Base-by-base conservation (phyloP, 1,140 invertebrate genomes). In the Apis laboriosa region DNA sequence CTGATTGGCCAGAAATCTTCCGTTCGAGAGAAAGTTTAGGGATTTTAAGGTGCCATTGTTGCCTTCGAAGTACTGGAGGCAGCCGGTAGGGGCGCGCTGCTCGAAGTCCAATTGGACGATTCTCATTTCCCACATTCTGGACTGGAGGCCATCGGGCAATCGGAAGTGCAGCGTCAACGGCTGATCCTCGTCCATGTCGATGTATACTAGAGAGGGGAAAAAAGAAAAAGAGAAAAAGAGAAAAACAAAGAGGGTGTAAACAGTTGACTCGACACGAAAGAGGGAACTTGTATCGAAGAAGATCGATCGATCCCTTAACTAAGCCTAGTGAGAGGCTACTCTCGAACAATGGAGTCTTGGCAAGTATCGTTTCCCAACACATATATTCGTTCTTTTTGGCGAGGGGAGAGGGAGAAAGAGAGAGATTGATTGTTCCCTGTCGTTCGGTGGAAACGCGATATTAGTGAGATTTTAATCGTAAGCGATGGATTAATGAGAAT, bases 1-100 rank as follows among this genome's bases (percentile, higher is more conserved):
- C 86, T 97, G 97, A 84, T 96, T 94, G 0, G 97, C 96, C n/a
- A 98, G 92, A 86, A 97, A 97, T 5, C 97, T 94, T 0, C 97
- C 97, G 90, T 98, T 98, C 5, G 96, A 96, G 1, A 97, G 96
- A 90, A 96, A 97, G 91, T 98, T 98, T 90, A 97, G 96, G 1
- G 97, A 97, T 90, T 96, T 95, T 63, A 97, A 94, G 3, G 95
- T 95, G 43, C 96, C 96, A 86, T 95, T 95, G 7, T 90, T 75
- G 19, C 94, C 94, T 4, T 95, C 95, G 87, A 95, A 95, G 89
- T 97, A 97, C 90, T 97, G 97, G 21, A 97, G 91, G 89, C 97
- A 97, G 43, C 96, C 96, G 28, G 95, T 95, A 0, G 97, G 97
- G 0, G 97, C 96, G 11, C 96, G 93, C 84, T 97, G 95, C 13